Evolutionary conservation across 1,140 invertebrate genomes (phyloP), one percentile per base, ranked within the genome.

Genomic region (Agrilus planipennis): DNA sequence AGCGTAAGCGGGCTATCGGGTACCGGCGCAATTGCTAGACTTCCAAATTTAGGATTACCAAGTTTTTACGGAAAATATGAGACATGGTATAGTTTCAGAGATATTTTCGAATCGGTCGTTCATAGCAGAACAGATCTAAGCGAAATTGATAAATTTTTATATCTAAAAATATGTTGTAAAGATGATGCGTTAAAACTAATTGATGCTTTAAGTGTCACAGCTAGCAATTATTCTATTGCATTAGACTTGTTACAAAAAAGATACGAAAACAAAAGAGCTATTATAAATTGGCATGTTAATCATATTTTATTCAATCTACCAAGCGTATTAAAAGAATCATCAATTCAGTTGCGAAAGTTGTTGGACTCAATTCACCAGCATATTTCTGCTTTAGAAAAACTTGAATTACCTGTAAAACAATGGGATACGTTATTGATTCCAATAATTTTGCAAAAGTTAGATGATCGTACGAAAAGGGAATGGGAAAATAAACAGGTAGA

Each of bases 401-500:
- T 36, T 10, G 9, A 37, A 29, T 23, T 35, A 18, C 21, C 17
- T 3, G 30, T 47, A 5, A 42, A 49, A 1, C 7, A 29, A 0
- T 55, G 51, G 51, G 44, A 49, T 18, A 25, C 46, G 0, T 20
- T 53, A 4, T 17, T 55, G 15, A 45, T 53, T 10, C 36, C 42
- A 30, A 15, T 50, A 14, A 32, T 52, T 18, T 27, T 14, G 2
- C 30, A 19, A 29, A 54, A 50, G 43, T 41, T 54, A 14, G 47
- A 52, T 29, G 29, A 19, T 15, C 2, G 28, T 4, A 54, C 50
- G 4, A 32, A 37, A 23, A 17, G 34, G 11, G 42, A 55, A 7
- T 30, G 28, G 28, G 11, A 30, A 12, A 12, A 30, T 4, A n/a
- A 6, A 6, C n/a, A n/a, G n/a, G n/a, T n/a, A n/a, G n/a, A n/a